These are phyloP conservation scores for Rhabdomys dilectus DNA, from an alignment of 2,113 vertebrate genomes.

Conservation along the genomic window DNA sequence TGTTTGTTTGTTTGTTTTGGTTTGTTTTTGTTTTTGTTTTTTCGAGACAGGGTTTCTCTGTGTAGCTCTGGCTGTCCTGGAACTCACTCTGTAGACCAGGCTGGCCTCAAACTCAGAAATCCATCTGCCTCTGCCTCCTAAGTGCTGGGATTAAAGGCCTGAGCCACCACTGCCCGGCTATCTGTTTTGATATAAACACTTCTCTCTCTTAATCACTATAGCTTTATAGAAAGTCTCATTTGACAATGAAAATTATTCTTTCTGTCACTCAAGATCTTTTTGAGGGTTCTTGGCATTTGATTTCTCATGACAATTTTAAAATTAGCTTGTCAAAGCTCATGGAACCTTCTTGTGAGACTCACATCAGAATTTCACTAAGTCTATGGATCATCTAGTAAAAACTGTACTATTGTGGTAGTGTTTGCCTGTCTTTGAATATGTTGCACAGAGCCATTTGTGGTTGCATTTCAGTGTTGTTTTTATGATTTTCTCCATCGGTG, in stretches of 20 bases:
- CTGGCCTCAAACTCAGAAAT: too few relatives aligned
- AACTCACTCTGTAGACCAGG: too few relatives aligned
- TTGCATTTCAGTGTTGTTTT: not conserved
- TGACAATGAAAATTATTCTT: constrained; percentile 34
- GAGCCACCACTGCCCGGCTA: too few relatives aligned
- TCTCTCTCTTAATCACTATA: not conserved
- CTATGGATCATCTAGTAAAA: not conserved
- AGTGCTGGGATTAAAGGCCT: too few relatives aligned
- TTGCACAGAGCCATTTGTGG: not conserved
- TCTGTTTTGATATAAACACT: not conserved
- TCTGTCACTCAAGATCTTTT: constrained; percentile 1
- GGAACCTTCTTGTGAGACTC: constrained; percentile 18
- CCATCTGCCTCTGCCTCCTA: too few relatives aligned
- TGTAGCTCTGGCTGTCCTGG: too few relatives aligned
- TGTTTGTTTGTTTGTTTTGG: too few relatives aligned
- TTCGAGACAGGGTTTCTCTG: too few relatives aligned
- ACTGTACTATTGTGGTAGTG: not conserved
- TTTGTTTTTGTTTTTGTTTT: too few relatives aligned
- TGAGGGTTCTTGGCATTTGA: not conserved
- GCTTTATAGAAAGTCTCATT: not conserved
- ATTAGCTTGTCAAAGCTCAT: constrained; percentile 29
- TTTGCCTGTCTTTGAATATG: not conserved
- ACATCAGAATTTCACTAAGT: constrained; percentile 44
- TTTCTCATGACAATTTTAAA: constrained; percentile 34
- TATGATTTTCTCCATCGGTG: constrained; percentile 29